phyloP scores from a whole-genome alignment of 2,797 vertebrate genomes.

The Phataginus tricuspis region DNA sequence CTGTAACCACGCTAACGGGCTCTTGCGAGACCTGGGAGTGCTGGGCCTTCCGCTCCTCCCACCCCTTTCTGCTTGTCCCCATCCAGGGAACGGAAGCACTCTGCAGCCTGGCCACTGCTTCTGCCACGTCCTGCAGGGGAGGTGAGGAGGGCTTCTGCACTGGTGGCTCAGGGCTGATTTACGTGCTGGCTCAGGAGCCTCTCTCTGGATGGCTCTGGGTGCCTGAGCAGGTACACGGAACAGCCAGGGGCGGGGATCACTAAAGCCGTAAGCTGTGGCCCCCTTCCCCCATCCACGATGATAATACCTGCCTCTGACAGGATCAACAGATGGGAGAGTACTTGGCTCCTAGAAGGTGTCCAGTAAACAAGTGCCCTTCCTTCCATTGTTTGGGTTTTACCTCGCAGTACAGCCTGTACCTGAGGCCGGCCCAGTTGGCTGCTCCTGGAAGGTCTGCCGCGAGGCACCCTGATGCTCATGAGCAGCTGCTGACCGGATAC shows the following conservation, averaged over 20 bases:
- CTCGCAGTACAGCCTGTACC: too few species aligned
- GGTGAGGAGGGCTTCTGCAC: neutral
- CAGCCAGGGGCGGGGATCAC: fast-evolving
- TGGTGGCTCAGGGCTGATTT: neutral
- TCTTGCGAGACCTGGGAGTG: neutral
- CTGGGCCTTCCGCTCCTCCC: neutral
- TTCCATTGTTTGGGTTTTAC: neutral
- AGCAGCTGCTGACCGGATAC: neutral
- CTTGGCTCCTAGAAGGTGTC: neutral
- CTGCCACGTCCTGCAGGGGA: neutral
- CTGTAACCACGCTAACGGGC: neutral
- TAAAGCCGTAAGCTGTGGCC: neutral
- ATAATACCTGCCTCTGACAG: neutral
- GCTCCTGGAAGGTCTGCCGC: neutral
- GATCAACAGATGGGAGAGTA: neutral
- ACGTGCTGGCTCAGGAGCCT: neutral
- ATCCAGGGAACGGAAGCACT: neutral
- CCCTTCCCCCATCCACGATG: neutral
- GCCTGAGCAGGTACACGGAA: neutral
- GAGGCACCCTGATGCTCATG: neutral
- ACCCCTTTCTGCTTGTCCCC: neutral
- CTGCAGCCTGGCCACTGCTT: neutral
- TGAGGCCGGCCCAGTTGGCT: neutral
- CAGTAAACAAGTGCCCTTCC: neutral
- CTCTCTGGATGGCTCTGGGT: neutral